These are phyloP conservation scores for Sylvia atricapilla DNA, from an alignment of 2,113 vertebrate genomes.

Conservation along the genomic window DNA sequence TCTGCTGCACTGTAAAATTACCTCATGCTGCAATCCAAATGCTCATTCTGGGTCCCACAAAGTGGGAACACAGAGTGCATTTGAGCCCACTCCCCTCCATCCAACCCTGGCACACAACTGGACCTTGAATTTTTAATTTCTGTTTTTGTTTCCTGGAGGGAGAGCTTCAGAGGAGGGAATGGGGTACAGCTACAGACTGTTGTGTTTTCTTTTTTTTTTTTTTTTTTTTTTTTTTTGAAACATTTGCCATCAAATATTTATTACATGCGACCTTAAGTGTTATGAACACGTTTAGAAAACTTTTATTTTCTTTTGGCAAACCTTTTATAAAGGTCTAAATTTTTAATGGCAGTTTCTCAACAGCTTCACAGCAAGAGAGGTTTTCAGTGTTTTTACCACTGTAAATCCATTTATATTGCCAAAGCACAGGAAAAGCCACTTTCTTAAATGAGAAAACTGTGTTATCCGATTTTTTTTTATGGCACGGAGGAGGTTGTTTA, in stretches of 20 bases:
- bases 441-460: neutral
- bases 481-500: neutral
- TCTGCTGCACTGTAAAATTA: constrained; percentile 36
- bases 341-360: constrained; percentile 10
- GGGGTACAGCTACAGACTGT: neutral
- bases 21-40: neutral
- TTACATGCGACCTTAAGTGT: neutral
- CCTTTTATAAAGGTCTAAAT: neutral
- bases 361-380: neutral
- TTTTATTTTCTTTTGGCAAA: neutral
- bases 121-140: neutral
- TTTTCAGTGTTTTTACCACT: neutral
- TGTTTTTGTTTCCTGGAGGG: neutral
- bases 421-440: neutral
- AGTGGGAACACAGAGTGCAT: neutral
- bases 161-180: neutral
- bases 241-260: neutral
- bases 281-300: neutral
- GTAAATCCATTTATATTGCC: neutral
- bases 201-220: neutral
- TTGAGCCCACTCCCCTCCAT: neutral
- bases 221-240: neutral
- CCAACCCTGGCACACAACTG: neutral
- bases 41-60: neutral
- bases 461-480: neutral